Base-by-base conservation (phyloP, 2,113 vertebrate genomes). In the Clinocottus analis region DNA sequence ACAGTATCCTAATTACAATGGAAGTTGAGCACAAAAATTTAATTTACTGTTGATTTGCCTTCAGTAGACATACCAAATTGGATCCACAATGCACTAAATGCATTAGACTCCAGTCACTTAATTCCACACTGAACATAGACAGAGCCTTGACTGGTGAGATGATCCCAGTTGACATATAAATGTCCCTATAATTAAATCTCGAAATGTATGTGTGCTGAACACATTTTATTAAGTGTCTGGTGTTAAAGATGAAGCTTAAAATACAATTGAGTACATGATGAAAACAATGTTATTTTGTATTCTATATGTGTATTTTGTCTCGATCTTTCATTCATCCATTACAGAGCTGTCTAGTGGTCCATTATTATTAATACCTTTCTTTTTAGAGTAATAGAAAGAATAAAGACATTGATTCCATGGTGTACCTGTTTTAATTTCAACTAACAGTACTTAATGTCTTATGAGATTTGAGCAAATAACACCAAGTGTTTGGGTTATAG, bases 1-100 rank as follows among this genome's bases (percentile, higher is more conserved):
- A 80, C 59, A 64, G 47, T 61, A 39, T 79, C n/a, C 29, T 75
- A 75, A 84, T 87, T 69, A 83, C 41, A 61, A 81, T 70, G 63
- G 43, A 84, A 74, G 77, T 77, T 84, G 60, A 79, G 69, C 61
- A 59, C 66, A 88, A 85, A 86, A 66, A 87, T 70, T 59, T 2
- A 80, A 85, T 86, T 68, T 53, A 70, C 58, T 85, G 79, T 80
- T 73, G 79, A 79, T 85, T 82, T 69, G 67, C 53, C 55, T 72
- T 80, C 33, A 37, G 66, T 67, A 75, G 72, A 70, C 77, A 55
- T 14, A 66, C 9, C 43, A 77, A 85, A 88, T 79, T 63, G 72
- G 75, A 84, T 83, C 66, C 19, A 13, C 63, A 80, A 10, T 74
- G 73, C 41, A 79, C 53, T 68, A 70, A 71, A 74, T 27, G 55